Percentiles rank a stretch among this genome's conserved stretches.
phyloP scores from a whole-genome alignment of 2,113 vertebrate species.

The Malurus elegans region DNA sequence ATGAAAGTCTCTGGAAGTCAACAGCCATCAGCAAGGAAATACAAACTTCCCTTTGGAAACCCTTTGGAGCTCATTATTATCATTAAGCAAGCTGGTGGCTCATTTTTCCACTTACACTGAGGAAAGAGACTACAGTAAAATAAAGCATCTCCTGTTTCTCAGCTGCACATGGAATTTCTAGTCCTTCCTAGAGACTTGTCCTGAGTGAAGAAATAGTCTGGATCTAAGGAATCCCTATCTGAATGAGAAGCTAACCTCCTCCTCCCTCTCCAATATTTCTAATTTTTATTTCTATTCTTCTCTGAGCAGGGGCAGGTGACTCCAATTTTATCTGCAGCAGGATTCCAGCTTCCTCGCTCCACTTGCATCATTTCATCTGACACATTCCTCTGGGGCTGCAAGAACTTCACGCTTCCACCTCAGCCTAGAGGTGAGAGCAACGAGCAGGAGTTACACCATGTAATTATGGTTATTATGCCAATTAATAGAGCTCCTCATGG shows the following conservation, averaged over 20 bases:
- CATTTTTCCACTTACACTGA: neutral
- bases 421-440: conserved; percentile 57
- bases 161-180: neutral
- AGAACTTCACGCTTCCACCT: neutral
- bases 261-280: neutral
- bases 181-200: neutral
- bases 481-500: conserved; percentile 30
- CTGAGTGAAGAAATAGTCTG: neutral
- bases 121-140: neutral
- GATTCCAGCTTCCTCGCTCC: neutral
- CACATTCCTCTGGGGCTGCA: conserved; percentile 31
- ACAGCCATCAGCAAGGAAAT: neutral
- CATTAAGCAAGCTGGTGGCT: neutral
- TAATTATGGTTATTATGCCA: conserved; percentile 61
- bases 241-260: neutral
- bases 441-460: conserved; percentile 2
- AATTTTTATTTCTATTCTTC: neutral
- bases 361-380: conserved; percentile 20
- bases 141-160: neutral
- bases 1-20: neutral
- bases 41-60: neutral
- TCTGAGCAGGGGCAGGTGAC: neutral
- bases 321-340: neutral
- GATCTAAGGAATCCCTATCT: neutral
- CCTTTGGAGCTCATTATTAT: neutral